A percentile compares a stretch with the other conserved stretches of the same genome.
phyloP scores from a whole-genome alignment of 2,888 invertebrate species.

The Catocala nupta region DNA sequence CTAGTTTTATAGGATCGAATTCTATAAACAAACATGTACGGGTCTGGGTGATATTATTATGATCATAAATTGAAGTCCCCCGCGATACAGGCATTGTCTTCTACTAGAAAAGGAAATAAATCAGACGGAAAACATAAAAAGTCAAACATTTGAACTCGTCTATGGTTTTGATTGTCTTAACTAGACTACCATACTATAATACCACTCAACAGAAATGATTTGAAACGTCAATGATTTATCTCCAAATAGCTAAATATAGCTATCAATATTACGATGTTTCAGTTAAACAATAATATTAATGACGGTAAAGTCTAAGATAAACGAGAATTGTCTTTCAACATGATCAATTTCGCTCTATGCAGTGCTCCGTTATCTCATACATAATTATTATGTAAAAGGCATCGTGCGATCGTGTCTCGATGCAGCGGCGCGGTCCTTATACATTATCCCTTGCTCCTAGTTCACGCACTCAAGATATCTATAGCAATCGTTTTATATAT shows the following conservation, averaged over 20 bases:
- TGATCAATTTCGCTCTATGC: conserved; percentile 6
- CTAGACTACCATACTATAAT: neutral
- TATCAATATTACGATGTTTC: conserved; percentile 2
- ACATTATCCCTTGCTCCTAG: no score
- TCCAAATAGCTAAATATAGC: neutral
- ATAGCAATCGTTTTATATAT: no score
- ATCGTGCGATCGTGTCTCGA: conserved; percentile 6
- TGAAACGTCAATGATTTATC: neutral
- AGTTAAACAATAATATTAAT: conserved; percentile 15
- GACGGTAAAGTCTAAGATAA: conserved; percentile 6
- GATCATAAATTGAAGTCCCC: no score
- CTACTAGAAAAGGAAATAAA: no score
- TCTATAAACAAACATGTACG: no score
- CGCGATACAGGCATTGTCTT: no score
- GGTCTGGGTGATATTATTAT: no score
- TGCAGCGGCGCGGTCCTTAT: neutral
- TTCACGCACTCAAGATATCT: no score
- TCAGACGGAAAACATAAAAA: no score
- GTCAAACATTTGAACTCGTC: no score
- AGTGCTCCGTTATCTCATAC: neutral
- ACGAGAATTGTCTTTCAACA: conserved; percentile 7
- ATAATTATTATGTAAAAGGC: conserved; percentile 1
- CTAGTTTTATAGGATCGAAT: no score
- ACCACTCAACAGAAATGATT: neutral
- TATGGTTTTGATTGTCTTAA: neutral